phyloP scores from a whole-genome alignment of 1,140 invertebrate genomes.

The Caerostris extrusa region DNA sequence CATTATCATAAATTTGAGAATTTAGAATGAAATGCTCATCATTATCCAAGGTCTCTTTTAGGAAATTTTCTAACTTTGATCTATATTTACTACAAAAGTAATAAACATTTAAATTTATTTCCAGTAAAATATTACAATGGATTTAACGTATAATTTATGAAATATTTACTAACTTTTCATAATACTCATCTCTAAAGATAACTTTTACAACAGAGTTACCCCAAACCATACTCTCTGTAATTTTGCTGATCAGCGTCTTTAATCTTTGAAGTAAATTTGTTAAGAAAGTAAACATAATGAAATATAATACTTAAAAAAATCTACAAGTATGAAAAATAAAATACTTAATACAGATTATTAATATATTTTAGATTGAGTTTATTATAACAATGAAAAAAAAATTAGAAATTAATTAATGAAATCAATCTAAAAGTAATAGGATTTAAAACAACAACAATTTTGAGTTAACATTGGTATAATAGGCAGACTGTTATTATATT shows the following conservation, averaged over 20 bases:
- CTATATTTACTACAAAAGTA: slow-evolving; percentile 21
- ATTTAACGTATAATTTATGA: neutral
- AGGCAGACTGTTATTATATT: too few relatives aligned
- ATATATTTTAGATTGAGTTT: too few relatives aligned
- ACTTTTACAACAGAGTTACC: slow-evolving; percentile 53
- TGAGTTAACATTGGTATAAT: too few relatives aligned
- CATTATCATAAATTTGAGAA: slow-evolving; percentile 52
- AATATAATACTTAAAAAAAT: neutral
- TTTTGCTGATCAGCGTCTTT: slow-evolving; percentile 4
- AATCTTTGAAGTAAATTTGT: slow-evolving; percentile 20
- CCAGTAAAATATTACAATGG: neutral
- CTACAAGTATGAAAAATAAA: neutral
- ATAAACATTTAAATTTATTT: neutral
- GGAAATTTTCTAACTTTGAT: slow-evolving; percentile 44
- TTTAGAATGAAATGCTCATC: slow-evolving; percentile 45
- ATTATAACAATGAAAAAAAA: neutral
- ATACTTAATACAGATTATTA: neutral
- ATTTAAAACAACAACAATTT: too few relatives aligned
- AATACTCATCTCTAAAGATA: slow-evolving; percentile 46
- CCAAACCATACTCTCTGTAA: slow-evolving; percentile 37
- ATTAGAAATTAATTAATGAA: neutral
- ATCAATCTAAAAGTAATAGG: neutral
- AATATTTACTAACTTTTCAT: slow-evolving; percentile 29
- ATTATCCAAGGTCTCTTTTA: slow-evolving; percentile 28
- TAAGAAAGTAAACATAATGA: slow-evolving; percentile 10